These are phyloP conservation scores for Oncorhynchus masou DNA, from an alignment of 2,113 vertebrate genomes.

Conservation along the genomic window DNA sequence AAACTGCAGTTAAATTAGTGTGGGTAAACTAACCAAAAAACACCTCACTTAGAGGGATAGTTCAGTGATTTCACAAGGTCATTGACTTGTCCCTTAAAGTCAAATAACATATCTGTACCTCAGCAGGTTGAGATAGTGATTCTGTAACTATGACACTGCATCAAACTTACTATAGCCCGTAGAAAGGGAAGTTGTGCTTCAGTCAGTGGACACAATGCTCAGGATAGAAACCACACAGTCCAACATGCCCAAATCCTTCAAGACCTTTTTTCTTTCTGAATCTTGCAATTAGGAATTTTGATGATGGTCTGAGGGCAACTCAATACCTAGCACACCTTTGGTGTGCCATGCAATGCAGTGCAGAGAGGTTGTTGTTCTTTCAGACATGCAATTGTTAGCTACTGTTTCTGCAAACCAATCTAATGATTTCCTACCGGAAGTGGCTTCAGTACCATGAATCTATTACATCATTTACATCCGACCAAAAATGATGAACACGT, in stretches of 20 bases:
- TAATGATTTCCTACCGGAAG: slow-evolving; percentile 6
- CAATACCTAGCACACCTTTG: background rate
- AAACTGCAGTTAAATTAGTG: slow-evolving; percentile 8
- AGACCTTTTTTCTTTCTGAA: background rate
- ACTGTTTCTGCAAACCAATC: slow-evolving; percentile 18
- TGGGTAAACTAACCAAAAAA: slow-evolving; percentile 5
- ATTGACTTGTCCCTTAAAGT: no score
- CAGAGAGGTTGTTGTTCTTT: slow-evolving; percentile 6
- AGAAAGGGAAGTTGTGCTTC: background rate
- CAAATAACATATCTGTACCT: background rate
- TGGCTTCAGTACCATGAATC: slow-evolving; percentile 45
- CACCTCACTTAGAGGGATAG: no score
- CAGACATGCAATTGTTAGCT: slow-evolving; percentile 42
- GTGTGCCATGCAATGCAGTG: slow-evolving; percentile 33
- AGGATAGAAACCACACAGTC: background rate
- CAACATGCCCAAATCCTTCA: background rate
- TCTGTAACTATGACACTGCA: background rate
- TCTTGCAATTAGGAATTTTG: background rate
- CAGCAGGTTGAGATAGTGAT: background rate
- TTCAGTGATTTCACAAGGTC: no score
- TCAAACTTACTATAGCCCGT: background rate
- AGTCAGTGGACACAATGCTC: background rate
- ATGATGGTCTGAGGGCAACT: background rate
- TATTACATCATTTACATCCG: slow-evolving; percentile 45
- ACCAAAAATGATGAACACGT: slow-evolving; percentile 36